phyloP scores from a whole-genome alignment of 2,113 vertebrate species.

The Lepidothrix coronata region DNA sequence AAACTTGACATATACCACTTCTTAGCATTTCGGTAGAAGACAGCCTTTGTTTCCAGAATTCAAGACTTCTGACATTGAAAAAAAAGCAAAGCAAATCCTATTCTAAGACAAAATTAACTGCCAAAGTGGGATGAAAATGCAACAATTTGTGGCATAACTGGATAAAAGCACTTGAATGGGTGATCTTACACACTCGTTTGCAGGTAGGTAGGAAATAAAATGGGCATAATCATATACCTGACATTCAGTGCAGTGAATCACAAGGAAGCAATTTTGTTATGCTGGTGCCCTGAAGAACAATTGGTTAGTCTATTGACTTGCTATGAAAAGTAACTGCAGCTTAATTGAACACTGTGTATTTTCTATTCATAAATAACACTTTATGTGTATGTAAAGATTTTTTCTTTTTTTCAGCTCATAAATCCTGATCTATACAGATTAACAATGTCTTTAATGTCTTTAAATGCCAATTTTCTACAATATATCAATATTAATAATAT shows the following conservation, averaged over 20 bases:
- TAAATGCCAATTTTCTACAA: neutral
- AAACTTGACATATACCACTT: neutral
- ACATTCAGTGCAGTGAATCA: neutral
- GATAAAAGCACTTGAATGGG: neutral
- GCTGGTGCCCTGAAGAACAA: neutral
- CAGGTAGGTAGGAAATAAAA: neutral
- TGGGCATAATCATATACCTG: neutral
- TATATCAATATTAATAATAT: neutral
- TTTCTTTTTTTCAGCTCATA: neutral
- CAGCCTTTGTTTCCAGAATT: neutral
- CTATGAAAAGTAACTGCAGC: neutral
- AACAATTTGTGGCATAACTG: neutral
- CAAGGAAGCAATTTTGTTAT: neutral
- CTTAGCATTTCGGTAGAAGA: neutral
- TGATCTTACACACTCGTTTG: neutral
- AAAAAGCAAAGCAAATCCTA: neutral
- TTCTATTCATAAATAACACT: neutral
- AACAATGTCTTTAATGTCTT: neutral
- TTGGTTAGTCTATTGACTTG: neutral
- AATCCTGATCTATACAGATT: neutral
- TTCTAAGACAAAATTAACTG: neutral
- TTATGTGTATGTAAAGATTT: neutral
- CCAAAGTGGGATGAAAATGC: neutral
- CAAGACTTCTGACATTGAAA: neutral
- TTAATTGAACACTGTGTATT: neutral